phyloP scores from a whole-genome alignment of 2,113 vertebrate species.

The Phalacrocorax carbo region DNA sequence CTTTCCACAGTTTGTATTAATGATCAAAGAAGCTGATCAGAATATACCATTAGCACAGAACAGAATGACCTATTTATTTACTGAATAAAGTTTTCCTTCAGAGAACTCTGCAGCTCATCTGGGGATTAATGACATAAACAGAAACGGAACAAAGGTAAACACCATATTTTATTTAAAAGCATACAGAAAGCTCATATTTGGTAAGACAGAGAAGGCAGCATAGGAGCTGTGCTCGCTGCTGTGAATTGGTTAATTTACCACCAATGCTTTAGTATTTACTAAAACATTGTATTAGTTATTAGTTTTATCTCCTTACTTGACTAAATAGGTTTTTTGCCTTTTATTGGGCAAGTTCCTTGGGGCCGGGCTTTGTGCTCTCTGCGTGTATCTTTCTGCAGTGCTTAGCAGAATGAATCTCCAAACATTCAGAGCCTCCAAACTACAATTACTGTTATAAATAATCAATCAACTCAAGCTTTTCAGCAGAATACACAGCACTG shows the following conservation, averaged over 20 bases:
- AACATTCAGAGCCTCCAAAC: not conserved
- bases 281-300: not conserved
- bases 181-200: not conserved
- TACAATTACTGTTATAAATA: accelerated
- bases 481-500: not conserved
- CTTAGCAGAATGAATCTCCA: not conserved
- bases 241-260: not conserved
- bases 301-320: not conserved
- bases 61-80: not conserved
- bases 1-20: not conserved
- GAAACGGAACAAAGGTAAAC: not conserved
- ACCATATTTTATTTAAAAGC: not conserved
- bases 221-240: not conserved
- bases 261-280: not conserved
- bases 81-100: not conserved
- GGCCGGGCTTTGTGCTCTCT: not conserved
- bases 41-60: not conserved
- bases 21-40: not conserved
- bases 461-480: not conserved
- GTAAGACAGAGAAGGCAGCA: not conserved
- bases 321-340: not conserved
- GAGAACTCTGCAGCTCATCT: not conserved
- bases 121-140: not conserved
- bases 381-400: not conserved
- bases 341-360: not conserved